Evolutionary conservation across 1,140 invertebrate genomes (phyloP).

Genomic region (Lethrus apterus): DNA sequence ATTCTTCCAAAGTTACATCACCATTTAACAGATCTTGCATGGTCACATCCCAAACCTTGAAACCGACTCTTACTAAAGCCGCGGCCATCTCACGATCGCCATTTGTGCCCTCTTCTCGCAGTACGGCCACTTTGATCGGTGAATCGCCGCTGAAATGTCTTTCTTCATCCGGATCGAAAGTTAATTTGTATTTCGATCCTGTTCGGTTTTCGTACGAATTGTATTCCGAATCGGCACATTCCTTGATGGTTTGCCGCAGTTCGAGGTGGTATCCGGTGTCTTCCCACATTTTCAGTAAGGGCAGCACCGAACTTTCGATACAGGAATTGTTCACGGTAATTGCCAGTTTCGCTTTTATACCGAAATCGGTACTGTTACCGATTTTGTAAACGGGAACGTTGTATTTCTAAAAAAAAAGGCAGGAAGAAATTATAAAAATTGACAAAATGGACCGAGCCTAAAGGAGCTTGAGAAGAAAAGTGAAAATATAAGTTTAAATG

Average conservation of each 20-base stretch:
- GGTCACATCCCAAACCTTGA: constrained; percentile 86
- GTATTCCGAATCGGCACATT: constrained; percentile 76
- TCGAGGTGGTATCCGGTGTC: constrained; percentile 91
- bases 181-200: constrained; percentile 58
- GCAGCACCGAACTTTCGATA: constrained; percentile 56
- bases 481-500: too few relatives aligned
- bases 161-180: constrained; percentile 59
- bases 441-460: neutral
- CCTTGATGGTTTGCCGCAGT: constrained; percentile 68
- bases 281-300: constrained; percentile 82
- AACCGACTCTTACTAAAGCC: constrained; percentile 84
- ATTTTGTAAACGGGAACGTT: constrained; percentile 63
- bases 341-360: constrained; percentile 56
- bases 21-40: constrained; percentile 78
- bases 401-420: constrained; percentile 27
- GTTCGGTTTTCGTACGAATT: constrained; percentile 49
- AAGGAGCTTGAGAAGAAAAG: neutral
- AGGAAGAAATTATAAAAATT: neutral
- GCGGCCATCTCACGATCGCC: constrained; percentile 97
- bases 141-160: constrained; percentile 26
- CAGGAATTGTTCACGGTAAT: constrained; percentile 57
- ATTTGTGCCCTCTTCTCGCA: constrained; percentile 95
- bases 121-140: constrained; percentile 72
- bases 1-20: constrained; percentile 65
- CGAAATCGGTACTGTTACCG: constrained; percentile 59